A percentile compares a stretch with the other conserved stretches of the same genome.
phyloP scores from a whole-genome alignment of 2,888 invertebrate genomes.

The Pristionchus fissidentatus region DNA sequence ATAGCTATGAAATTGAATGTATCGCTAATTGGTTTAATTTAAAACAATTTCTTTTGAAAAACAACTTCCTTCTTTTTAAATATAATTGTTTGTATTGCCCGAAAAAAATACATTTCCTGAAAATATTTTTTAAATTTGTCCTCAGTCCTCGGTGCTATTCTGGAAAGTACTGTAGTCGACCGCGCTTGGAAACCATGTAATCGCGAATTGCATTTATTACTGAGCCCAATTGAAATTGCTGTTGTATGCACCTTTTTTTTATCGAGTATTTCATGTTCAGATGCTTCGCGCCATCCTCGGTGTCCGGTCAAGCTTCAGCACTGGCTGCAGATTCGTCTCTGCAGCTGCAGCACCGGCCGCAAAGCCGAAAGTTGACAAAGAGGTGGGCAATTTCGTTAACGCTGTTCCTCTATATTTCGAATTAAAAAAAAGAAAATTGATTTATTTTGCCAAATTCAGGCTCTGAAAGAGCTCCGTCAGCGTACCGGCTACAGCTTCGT shows the following conservation, averaged over 20 bases:
- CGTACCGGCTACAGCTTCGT: constrained; percentile 95
- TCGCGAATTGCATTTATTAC: too few relatives aligned
- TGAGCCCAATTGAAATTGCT: too few relatives aligned
- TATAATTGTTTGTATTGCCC: too few relatives aligned
- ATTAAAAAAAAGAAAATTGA: background rate
- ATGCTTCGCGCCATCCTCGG: constrained; percentile 40
- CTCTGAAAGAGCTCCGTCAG: constrained; percentile 88
- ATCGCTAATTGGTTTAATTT: background rate
- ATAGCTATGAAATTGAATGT: background rate
- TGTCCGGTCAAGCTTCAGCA: background rate
- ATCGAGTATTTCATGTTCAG: background rate
- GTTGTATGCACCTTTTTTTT: too few relatives aligned
- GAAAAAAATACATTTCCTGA: too few relatives aligned
- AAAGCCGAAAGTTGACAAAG: constrained; percentile 36
- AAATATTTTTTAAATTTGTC: too few relatives aligned
- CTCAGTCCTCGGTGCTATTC: too few relatives aligned
- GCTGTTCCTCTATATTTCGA: background rate
- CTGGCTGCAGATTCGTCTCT: constrained; percentile 7
- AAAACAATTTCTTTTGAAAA: background rate
- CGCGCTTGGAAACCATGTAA: too few relatives aligned
- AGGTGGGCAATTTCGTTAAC: background rate
- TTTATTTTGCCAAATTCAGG: constrained; percentile 76
- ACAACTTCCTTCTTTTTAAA: background rate
- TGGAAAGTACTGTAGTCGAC: too few relatives aligned
- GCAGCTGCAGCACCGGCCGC: constrained; percentile 41